Base-by-base conservation (phyloP, 2,113 vertebrate genomes). In the Paratilapia polleni region DNA sequence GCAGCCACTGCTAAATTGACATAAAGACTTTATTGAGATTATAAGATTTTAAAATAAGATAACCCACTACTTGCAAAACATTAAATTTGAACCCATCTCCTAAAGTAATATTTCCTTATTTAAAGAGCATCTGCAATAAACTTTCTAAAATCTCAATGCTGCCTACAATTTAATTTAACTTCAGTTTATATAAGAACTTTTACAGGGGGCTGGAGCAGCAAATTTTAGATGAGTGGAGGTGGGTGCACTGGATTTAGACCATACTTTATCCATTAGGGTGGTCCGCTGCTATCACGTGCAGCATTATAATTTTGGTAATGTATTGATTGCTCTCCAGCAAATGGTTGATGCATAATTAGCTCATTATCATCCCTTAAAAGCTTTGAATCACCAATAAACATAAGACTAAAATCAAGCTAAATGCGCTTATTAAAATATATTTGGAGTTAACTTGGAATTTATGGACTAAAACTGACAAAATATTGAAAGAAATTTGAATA, bases 31-130 rank as follows among this genome's bases (percentile, higher is more conserved):
- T 34, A 78, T 63, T 59, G 14, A 52, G 89, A 63, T 81, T 78
- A 68, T 24, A 82, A 61, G 15, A 58, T 89, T 87, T 91, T 74
- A 87, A 70, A n/a, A 34, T 36, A 80, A 66, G 31, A 3, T 19
- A 43, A 13, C 63, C 80, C 4, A 47, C 19, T 26, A 15, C 77
- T 68, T 76, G 70, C 5, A 73, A 78, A 86, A 81, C 36, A 90
- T 80, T 59, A 13, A 36, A 78, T 15, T 64, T 60, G 2, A 66
- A 77, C 41, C n/a, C 41, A 49, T 83, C 62, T 80, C 56, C 57
- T 3, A 19, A 20, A 58, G 38, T 78, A 24, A 64, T 58, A 61
- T 43, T 83, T 81, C 43, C 77, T 86, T 83, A 68, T 84, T 86
- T 22, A 88, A 81, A 38, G 22, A 26, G 77, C 31, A 64, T 83